Evolutionary conservation across 2,113 vertebrate species (phyloP).

Genomic region (Martes martes): DNA sequence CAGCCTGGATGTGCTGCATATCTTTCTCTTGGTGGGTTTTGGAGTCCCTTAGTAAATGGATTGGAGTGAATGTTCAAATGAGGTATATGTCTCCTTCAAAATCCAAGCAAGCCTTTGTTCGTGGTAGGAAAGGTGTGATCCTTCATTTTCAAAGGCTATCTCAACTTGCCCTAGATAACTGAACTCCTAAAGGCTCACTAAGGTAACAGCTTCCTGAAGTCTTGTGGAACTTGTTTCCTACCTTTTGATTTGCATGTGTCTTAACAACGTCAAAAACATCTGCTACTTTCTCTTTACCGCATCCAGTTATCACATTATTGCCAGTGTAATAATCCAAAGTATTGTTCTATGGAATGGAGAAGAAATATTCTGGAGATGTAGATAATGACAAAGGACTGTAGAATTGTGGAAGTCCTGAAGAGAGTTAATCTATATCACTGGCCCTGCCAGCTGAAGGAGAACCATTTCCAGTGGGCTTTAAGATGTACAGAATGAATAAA

Average conservation of each 20-base stretch:
- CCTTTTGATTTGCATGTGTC: not conserved
- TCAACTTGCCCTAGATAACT: not conserved
- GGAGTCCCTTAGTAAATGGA: not conserved
- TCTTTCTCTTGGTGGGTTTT: not conserved
- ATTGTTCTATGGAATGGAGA: not conserved
- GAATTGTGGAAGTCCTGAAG: not conserved
- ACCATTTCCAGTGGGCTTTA: not conserved
- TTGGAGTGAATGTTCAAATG: not conserved
- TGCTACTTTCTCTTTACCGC: not conserved
- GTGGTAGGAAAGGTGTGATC: not conserved
- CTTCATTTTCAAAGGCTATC: not conserved
- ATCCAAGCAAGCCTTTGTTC: not conserved
- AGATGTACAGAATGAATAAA: not conserved
- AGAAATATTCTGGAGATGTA: not conserved
- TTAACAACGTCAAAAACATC: not conserved
- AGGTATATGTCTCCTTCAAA: not conserved
- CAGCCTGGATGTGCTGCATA: not conserved
- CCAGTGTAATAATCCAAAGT: not conserved
- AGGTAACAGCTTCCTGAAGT: not conserved
- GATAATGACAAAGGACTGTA: not conserved
- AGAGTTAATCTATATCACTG: not conserved
- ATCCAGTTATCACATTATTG: not conserved
- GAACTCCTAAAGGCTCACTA: not conserved
- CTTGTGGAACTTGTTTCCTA: not conserved
- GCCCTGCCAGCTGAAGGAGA: not conserved